phyloP scores from a whole-genome alignment of 2,113 vertebrate species.

The Silurus asotus region DNA sequence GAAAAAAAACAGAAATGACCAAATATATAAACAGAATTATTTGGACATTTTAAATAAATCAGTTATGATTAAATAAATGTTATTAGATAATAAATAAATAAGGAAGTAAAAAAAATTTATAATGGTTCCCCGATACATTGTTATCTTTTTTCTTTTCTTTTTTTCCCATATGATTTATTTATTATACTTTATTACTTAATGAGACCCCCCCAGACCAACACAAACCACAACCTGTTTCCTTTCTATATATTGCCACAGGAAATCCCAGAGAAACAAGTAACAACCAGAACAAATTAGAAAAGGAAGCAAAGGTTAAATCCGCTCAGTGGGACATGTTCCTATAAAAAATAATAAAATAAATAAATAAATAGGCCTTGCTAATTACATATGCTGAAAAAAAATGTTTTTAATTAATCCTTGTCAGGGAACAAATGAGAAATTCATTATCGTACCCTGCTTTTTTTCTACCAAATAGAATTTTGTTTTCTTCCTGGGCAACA shows the following conservation, averaged over 20 bases:
- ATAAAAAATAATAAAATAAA: not conserved
- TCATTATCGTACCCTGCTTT: not conserved
- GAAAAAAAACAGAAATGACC: no score
- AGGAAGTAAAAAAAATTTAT: no score
- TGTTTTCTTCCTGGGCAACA: slow-evolving; percentile 21
- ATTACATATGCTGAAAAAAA: not conserved
- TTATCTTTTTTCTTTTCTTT: no score
- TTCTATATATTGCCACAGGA: not conserved
- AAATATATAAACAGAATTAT: not conserved
- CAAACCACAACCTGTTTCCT: not conserved
- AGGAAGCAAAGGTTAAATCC: not conserved
- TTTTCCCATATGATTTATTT: no score
- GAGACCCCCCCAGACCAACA: no score
- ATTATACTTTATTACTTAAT: no score
- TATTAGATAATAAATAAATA: no score
- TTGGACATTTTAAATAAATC: no score
- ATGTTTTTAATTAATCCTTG: slow-evolving; percentile 27
- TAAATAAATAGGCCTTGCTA: not conserved
- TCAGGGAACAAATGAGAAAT: slow-evolving; percentile 24
- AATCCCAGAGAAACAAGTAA: not conserved
- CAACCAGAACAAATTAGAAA: not conserved
- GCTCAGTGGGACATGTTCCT: not conserved
- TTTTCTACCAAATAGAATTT: not conserved
- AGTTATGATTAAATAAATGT: no score
- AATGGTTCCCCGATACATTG: no score